phyloP scores from a whole-genome alignment of 35 echinoderm and acorn worm species.

The Apostichopus japonicus region DNA sequence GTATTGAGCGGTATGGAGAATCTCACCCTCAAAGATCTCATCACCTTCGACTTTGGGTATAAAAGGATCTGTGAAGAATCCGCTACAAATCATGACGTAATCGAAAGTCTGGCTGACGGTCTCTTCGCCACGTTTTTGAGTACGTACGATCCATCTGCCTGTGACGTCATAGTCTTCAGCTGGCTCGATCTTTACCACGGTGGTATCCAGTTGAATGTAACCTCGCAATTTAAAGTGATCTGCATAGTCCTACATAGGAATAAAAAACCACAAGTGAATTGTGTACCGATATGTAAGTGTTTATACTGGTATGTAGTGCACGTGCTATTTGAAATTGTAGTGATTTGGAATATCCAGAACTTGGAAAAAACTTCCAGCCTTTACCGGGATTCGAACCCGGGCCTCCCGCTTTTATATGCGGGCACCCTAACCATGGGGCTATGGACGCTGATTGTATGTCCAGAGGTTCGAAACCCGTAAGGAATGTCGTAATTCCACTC shows the following conservation, averaged over 20 bases:
- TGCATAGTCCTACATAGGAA: slow-evolving; percentile 39
- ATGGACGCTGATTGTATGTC: too few species aligned
- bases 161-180: slow-evolving; percentile 46
- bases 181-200: slow-evolving; percentile 43
- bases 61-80: slow-evolving; percentile 10
- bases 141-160: slow-evolving; percentile 50
- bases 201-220: slow-evolving; percentile 51
- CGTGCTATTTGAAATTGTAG: too few species aligned
- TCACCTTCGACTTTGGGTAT: slow-evolving; percentile 43
- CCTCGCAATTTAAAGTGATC: slow-evolving; percentile 48
- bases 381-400: too few species aligned
- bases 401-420: too few species aligned
- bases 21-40: slow-evolving; percentile 53
- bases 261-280: neutral
- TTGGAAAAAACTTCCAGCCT: too few species aligned
- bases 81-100: slow-evolving; percentile 59
- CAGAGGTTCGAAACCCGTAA: too few species aligned
- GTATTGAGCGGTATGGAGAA: slow-evolving; percentile 52
- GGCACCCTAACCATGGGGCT: too few species aligned
- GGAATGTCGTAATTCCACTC: too few species aligned
- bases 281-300: too few species aligned
- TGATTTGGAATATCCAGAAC: too few species aligned
- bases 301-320: too few species aligned
- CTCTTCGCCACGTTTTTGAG: neutral
- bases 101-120: slow-evolving; percentile 26